These are phyloP conservation scores for Linnaemya tessellans DNA, from an alignment of 2,888 invertebrate genomes.

Conservation along the genomic window DNA sequence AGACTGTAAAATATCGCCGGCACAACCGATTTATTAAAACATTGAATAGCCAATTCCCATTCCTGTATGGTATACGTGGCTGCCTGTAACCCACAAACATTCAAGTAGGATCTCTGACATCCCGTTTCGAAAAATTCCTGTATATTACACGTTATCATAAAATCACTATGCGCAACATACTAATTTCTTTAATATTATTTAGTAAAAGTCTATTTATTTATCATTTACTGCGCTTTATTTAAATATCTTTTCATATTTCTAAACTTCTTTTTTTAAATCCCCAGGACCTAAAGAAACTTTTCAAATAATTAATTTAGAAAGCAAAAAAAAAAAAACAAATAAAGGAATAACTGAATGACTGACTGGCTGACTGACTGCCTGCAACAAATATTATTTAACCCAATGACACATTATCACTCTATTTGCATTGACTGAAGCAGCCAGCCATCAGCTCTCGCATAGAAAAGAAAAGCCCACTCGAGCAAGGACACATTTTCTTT, in stretches of 20 bases:
- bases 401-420: constrained; percentile 57
- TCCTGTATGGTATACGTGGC: no score
- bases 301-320: background rate
- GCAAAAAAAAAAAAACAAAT: background rate
- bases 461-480: constrained; percentile 50
- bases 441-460: background rate
- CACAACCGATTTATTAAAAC: no score
- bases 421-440: constrained; percentile 35
- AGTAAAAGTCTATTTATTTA: no score
- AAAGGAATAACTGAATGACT: background rate
- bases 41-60: no score
- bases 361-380: constrained; percentile 16
- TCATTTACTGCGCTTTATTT: background rate
- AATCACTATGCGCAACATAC: no score
- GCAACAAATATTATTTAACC: constrained; percentile 52
- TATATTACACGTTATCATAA: no score
- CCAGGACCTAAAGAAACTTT: background rate
- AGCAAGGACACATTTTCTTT: constrained; percentile 60
- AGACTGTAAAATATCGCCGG: no score
- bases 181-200: no score
- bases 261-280: background rate
- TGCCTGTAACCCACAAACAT: no score
- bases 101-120: no score
- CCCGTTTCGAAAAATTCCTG: no score
- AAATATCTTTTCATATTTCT: background rate